These are phyloP conservation scores for Mycalesis mineus DNA, from an alignment of 2,888 invertebrate species.

Conservation along the genomic window DNA sequence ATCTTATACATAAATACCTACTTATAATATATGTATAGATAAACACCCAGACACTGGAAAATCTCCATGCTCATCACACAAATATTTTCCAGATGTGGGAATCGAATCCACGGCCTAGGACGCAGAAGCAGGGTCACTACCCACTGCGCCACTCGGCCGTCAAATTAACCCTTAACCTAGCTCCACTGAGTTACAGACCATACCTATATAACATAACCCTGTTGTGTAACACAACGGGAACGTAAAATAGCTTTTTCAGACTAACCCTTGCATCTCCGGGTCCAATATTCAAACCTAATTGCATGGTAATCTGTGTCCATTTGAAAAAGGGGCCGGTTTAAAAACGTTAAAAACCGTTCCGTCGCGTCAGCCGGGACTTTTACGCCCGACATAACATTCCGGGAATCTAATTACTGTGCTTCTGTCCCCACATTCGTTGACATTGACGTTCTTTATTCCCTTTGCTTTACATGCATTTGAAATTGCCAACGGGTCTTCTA, in stretches of 20 bases:
- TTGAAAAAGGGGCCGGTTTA: slow-evolving; percentile 17
- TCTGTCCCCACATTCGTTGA: slow-evolving; percentile 25
- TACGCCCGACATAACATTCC: slow-evolving; percentile 31
- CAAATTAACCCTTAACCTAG: too few relatives aligned
- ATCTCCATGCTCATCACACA: too few relatives aligned
- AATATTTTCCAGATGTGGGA: too few relatives aligned
- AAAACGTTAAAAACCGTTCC: slow-evolving; percentile 25
- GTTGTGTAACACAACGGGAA: background rate
- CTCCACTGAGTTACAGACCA: too few relatives aligned
- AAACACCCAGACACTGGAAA: too few relatives aligned
- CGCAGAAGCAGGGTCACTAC: too few relatives aligned
- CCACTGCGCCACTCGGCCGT: too few relatives aligned
- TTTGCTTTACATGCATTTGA: slow-evolving; percentile 23
- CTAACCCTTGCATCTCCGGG: background rate
- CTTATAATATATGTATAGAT: too few relatives aligned
- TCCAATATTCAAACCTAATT: slow-evolving; percentile 14
- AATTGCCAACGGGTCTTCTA: background rate
- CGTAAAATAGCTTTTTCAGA: background rate
- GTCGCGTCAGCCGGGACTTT: slow-evolving; percentile 29
- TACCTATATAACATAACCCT: too few relatives aligned
- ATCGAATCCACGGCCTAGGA: too few relatives aligned
- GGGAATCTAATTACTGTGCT: slow-evolving; percentile 36
- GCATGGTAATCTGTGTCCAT: slow-evolving; percentile 22
- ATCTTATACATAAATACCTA: too few relatives aligned
- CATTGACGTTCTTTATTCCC: slow-evolving; percentile 22